Evolutionary conservation across 2,113 vertebrate genomes (phyloP).

Genomic region (Camarhynchus parvulus): DNA sequence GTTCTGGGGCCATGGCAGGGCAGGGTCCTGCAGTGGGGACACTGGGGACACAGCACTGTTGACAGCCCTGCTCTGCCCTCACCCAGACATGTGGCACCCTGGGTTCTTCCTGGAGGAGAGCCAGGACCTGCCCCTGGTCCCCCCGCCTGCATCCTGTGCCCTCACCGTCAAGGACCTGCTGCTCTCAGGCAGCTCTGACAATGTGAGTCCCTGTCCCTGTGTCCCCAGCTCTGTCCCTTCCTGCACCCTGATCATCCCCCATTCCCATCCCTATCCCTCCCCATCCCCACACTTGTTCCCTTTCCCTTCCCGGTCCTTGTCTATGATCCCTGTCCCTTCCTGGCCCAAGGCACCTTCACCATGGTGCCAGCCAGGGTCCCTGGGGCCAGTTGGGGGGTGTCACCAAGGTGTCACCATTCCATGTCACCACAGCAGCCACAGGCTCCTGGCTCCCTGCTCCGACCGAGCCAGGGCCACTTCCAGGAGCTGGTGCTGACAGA

Average conservation of each 20-base stretch:
- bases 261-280: neutral
- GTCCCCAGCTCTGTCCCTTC: neutral
- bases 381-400: accelerated
- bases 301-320: neutral
- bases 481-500: slow-evolving; percentile 90
- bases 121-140: slow-evolving; percentile 15
- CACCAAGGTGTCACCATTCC: neutral
- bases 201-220: slow-evolving; percentile 68
- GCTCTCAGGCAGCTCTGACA: slow-evolving; percentile 79
- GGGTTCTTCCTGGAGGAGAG: slow-evolving; percentile 65
- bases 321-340: neutral
- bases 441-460: neutral
- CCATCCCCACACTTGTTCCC: too few species aligned
- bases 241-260: neutral
- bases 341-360: neutral
- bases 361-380: neutral
- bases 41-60: neutral
- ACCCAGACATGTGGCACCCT: slow-evolving; percentile 79
- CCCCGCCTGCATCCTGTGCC: neutral
- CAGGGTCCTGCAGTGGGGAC: neutral
- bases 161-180: slow-evolving; percentile 92
- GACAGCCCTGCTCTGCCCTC: neutral
- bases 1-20: neutral
- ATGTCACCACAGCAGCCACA: slow-evolving; percentile 5
- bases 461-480: slow-evolving; percentile 62